phyloP scores from a whole-genome alignment of 1,140 invertebrate species.

The Papilio polyxenes region DNA sequence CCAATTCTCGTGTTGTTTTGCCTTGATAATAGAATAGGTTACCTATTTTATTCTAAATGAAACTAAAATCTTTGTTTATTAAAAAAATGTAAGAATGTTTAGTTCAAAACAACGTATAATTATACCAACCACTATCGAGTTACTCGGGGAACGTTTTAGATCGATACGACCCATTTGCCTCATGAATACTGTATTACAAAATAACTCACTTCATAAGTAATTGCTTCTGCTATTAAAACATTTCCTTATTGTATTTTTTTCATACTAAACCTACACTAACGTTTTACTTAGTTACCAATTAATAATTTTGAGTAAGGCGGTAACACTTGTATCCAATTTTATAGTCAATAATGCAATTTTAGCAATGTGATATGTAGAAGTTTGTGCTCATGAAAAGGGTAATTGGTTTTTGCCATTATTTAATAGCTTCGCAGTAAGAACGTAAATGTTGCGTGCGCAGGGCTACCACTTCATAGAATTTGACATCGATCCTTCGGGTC shows the following conservation, averaged over 20 bases:
- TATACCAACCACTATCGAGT: conserved; percentile 12
- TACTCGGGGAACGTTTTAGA: background rate
- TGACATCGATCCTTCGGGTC: background rate
- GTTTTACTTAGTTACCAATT: background rate
- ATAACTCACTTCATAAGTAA: background rate
- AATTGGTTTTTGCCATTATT: conserved; percentile 3
- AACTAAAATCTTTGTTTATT: background rate
- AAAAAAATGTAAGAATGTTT: background rate
- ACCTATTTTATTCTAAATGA: background rate
- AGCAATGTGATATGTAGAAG: background rate
- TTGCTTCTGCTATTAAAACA: background rate
- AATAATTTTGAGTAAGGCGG: background rate
- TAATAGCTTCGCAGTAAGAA: background rate
- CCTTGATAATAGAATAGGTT: no score
- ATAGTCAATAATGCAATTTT: background rate
- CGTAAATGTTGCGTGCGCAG: background rate
- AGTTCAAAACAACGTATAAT: background rate
- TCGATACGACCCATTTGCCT: conserved; percentile 1
- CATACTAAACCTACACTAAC: no score
- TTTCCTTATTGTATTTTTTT: background rate
- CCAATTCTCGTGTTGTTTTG: background rate
- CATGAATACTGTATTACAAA: conserved; percentile 23
- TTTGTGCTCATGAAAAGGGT: background rate
- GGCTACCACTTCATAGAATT: background rate
- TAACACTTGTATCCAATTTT: background rate